Conservation (phyloP, 2,113 vertebrate species). For the Brevimyrus niger region DNA sequence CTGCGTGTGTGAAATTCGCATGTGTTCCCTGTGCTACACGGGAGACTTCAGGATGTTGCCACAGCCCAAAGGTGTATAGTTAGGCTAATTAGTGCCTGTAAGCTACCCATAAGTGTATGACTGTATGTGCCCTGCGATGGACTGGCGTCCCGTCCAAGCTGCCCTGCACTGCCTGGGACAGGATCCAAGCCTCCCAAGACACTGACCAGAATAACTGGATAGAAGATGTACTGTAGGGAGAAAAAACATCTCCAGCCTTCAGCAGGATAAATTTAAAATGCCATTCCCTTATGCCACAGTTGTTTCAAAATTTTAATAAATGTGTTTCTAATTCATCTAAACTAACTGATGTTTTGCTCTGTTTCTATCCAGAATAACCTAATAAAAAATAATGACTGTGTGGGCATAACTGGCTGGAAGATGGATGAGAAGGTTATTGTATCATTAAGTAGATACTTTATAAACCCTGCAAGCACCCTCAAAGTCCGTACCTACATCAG, state of each 20-base stretch:
- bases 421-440: neutral
- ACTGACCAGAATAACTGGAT: neutral
- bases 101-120: neutral
- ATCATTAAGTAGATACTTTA: neutral
- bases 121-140: neutral
- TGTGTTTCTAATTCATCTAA: neutral
- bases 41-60: neutral
- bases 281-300: neutral
- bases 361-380: neutral
- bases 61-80: neutral
- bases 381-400: neutral
- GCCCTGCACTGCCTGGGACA: neutral
- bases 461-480: neutral
- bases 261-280: neutral
- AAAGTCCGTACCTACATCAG: neutral
- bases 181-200: neutral
- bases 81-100: neutral
- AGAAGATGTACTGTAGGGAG: neutral
- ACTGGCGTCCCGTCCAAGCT: neutral
- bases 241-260: neutral
- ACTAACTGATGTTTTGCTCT: neutral
- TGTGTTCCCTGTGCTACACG: too few relatives aligned
- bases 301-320: neutral
- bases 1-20: too few relatives aligned
- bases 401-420: neutral